Conservation (phyloP, 2,797 vertebrate species). For the Paratrypauchen microcephalus region DNA sequence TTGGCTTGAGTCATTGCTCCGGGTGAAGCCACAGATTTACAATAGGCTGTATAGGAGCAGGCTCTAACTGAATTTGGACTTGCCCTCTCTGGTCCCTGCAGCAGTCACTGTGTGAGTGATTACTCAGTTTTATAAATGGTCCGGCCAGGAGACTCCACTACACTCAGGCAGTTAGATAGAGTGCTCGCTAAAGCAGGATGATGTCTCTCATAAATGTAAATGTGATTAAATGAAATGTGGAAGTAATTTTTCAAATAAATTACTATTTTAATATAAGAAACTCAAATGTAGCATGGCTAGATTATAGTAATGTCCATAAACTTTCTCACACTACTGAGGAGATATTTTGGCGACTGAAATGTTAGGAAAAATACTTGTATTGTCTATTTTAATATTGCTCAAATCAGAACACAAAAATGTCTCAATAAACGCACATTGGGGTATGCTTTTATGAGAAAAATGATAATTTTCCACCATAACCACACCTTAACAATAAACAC, state of each 20-base stretch:
- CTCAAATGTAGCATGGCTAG: background rate
- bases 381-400: background rate
- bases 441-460: background rate
- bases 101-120: constrained; percentile 40
- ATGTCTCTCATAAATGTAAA: constrained; percentile 23
- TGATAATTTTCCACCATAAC: background rate
- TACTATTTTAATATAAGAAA: constrained; percentile 8
- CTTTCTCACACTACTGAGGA: background rate
- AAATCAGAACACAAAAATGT: background rate
- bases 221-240: constrained; percentile 16
- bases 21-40: constrained; percentile 10
- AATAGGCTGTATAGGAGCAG: constrained; percentile 6
- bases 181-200: constrained; percentile 26
- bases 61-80: constrained; percentile 17
- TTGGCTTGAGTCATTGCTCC: constrained; percentile 10
- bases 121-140: constrained; percentile 46
- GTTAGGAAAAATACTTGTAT: background rate
- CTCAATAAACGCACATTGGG: background rate
- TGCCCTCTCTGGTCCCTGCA: constrained; percentile 25
- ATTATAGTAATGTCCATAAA: constrained; percentile 3
- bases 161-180: constrained; percentile 40
- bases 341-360: background rate
- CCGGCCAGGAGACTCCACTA: constrained; percentile 42
- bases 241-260: constrained; percentile 11
- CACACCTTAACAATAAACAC: background rate